Evolutionary conservation across 2,888 invertebrate species (phyloP).

Genomic region (Brachyptera putata): DNA sequence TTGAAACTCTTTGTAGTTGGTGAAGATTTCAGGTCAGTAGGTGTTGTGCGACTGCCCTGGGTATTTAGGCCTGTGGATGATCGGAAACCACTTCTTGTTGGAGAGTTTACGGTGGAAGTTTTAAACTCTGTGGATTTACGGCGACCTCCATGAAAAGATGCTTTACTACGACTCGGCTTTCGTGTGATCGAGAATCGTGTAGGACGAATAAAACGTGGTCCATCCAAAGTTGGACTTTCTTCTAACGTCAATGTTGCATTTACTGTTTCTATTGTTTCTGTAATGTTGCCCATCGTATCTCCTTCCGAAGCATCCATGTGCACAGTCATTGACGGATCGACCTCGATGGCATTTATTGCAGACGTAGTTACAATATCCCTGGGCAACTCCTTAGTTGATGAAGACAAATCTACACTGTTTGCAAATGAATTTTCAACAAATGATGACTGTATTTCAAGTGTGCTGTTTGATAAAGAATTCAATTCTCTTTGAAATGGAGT

Average conservation of each 20-base stretch:
- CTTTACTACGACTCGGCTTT: constrained; percentile 32
- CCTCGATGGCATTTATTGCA: neutral
- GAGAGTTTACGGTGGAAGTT: neutral
- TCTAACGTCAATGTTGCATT: constrained; percentile 1
- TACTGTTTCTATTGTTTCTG: neutral
- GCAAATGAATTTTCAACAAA: constrained; percentile 26
- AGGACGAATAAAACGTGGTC: constrained; percentile 34
- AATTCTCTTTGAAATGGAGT: too few relatives aligned
- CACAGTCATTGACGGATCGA: neutral
- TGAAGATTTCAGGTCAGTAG: neutral
- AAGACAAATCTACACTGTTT: neutral
- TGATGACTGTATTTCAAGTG: constrained; percentile 12
- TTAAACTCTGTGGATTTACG: neutral
- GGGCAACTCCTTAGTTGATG: neutral
- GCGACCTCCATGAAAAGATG: constrained; percentile 29
- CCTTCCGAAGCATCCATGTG: neutral
- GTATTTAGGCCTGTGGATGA: constrained; percentile 8
- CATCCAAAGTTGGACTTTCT: constrained; percentile 25
- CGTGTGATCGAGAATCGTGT: constrained; percentile 34
- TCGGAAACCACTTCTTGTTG: neutral
- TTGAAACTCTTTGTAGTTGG: neutral
- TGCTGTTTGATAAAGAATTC: neutral
- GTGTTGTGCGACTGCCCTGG: neutral
- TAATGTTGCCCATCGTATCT: neutral
- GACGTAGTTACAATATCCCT: too few relatives aligned